Base-by-base conservation (phyloP, 2,113 vertebrate species). In the Anhinga rufa region DNA sequence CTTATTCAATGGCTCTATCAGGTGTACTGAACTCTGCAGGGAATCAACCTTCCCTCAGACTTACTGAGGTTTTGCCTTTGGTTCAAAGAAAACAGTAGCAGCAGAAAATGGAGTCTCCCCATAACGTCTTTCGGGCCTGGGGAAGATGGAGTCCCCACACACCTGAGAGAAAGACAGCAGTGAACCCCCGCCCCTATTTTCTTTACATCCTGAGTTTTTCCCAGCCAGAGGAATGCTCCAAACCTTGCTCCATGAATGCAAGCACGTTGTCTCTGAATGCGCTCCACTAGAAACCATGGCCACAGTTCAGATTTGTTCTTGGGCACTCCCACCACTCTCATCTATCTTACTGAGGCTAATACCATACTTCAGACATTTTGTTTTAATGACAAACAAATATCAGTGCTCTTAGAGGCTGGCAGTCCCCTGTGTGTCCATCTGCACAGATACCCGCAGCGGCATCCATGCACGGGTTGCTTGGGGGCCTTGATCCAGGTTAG, bases 321-420 rank as follows among this genome's bases (percentile, higher is more conserved):
- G 64, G 87, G 36, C 9, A 9, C 66, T 88, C 66, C 44, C 83
- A 68, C 14, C 48, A 10, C 42, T 46, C 80, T 75, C 46, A 28
- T 28, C 52, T 49, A 79, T 36, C 69, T 85, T 38, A 86, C 18
- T 48, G 44, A 76, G 24, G 79, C 34, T 76, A 69, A 82, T 18
- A 46, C 40, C 70, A 70, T 32, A 13, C 28, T 32, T 69, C 24
- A 85, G 82, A 62, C 38, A 26, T n/a, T 7, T 38, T 9, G 34
- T 52, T 96, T 95, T 96, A 94, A 94, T 95, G 61, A 34, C 80
- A 90, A 95, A 92, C 58, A 88, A 75, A 60, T 16, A 72, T 20
- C 4, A 51, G 38, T 32, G 55, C 77, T 86, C 38, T 36, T 5
- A 31, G 90, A 84, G 46, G 58, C 71, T 44, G 48, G 5, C 6